These are phyloP conservation scores for Willisornis vidua DNA, from an alignment of 2,113 vertebrate species.

Conservation along the genomic window DNA sequence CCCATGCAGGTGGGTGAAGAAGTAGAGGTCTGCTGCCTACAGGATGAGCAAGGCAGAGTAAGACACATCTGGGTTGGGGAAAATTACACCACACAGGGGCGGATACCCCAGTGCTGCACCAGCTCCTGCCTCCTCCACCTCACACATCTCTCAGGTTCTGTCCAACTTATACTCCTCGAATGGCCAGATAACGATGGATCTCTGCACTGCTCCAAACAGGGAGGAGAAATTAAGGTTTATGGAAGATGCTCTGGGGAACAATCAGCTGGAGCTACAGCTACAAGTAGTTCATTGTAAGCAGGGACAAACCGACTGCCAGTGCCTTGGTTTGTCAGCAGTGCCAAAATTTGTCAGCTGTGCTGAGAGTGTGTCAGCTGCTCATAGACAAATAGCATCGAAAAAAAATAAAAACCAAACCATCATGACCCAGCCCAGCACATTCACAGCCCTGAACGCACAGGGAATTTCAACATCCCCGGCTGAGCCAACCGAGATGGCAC, in stretches of 20 bases:
- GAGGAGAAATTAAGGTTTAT: background rate
- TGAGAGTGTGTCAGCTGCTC: conserved; percentile 16
- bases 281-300: background rate
- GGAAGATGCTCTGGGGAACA: background rate
- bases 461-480: background rate
- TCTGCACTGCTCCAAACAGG: background rate
- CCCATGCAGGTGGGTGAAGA: background rate
- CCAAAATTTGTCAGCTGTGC: conserved; percentile 17
- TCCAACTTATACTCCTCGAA: fast-evolving
- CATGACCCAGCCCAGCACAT: background rate
- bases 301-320: background rate
- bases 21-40: background rate
- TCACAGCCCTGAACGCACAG: background rate
- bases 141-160: background rate
- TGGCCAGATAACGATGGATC: fast-evolving
- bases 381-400: background rate
- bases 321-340: background rate
- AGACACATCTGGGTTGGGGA: fast-evolving
- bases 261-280: background rate
- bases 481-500: background rate
- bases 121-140: background rate
- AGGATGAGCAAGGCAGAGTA: background rate
- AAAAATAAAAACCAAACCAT: background rate
- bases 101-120: background rate
- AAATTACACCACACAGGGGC: background rate